Evolutionary conservation across 2,888 invertebrate species (phyloP).

Genomic region (Callyntrura sp.): DNA sequence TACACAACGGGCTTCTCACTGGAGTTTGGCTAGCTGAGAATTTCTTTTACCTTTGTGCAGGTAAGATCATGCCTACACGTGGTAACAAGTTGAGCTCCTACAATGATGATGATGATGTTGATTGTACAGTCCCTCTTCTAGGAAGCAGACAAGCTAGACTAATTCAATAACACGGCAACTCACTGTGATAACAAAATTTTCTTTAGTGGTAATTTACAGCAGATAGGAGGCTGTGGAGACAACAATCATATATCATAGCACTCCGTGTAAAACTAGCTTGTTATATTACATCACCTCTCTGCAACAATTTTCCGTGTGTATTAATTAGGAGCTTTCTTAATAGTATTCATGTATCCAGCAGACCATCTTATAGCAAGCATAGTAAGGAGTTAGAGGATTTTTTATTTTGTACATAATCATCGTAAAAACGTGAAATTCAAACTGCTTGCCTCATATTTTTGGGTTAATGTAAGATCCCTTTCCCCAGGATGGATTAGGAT

Average conservation of each 20-base stretch:
- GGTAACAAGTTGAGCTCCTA: too few species aligned
- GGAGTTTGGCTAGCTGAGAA: too few species aligned
- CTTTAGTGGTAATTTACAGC: conserved; percentile 32
- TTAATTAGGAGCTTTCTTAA: conserved; percentile 45
- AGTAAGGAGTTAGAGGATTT: background rate
- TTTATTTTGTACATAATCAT: too few species aligned
- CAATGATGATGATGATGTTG: too few species aligned
- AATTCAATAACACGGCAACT: conserved; percentile 39
- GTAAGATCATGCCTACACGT: too few species aligned
- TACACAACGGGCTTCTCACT: too few species aligned
- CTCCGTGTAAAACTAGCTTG: background rate
- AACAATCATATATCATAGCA: conserved; percentile 36
- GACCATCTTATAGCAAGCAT: too few species aligned
- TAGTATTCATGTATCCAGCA: background rate
- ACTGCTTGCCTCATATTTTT: conserved; percentile 3
- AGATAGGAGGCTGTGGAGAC: conserved; percentile 14
- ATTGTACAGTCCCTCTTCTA: too few species aligned
- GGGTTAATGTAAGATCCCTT: background rate
- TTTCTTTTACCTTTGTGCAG: too few species aligned
- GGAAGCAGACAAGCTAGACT: conserved; percentile 2
- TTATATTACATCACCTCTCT: conserved; percentile 2
- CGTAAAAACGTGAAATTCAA: background rate
- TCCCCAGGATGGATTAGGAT: background rate
- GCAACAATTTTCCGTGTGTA: conserved; percentile 10
- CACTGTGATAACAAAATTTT: conserved; percentile 31